Evolutionary conservation across 1,140 invertebrate genomes (phyloP).

Genomic region (Lysiphlebus fabarum): DNA sequence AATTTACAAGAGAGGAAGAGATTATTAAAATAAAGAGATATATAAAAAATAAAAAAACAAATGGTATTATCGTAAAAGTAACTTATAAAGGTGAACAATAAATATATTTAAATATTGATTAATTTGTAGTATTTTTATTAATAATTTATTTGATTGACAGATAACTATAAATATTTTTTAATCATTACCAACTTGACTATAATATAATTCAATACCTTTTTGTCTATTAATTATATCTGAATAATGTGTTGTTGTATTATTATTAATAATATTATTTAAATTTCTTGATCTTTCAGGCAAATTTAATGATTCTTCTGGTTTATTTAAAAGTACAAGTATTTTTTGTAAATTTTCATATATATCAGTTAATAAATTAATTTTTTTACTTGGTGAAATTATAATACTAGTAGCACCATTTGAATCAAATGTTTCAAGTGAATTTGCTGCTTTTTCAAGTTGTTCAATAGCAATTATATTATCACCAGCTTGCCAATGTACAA

Average conservation of each 20-base stretch:
- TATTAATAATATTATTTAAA: no score
- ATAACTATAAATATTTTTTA: no score
- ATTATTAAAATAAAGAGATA: no score
- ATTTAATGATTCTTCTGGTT: conserved; percentile 78
- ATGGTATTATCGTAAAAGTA: no score
- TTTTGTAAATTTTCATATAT: conserved; percentile 84
- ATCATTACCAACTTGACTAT: conserved; percentile 81
- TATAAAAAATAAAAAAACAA: no score
- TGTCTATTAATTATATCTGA: conserved; percentile 81
- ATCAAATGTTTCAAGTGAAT: conserved; percentile 77
- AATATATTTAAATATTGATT: no score
- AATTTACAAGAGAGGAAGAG: no score
- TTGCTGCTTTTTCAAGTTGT: conserved; percentile 82
- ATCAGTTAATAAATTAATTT: conserved; percentile 76
- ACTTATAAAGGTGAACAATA: no score
- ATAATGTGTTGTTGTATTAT: conserved; percentile 48
- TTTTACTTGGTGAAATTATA: conserved; percentile 41
- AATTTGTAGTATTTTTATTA: background rate
- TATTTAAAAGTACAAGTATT: conserved; percentile 75
- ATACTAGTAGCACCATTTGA: conserved; percentile 48
- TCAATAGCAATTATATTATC: conserved; percentile 80
- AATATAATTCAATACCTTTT: conserved; percentile 80
- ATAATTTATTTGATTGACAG: no score
- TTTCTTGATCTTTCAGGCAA: conserved; percentile 75
- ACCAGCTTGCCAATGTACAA: conserved; percentile 82